These are phyloP conservation scores for Eristalis arbustorum DNA, from an alignment of 2,888 invertebrate genomes.

Conservation along the genomic window DNA sequence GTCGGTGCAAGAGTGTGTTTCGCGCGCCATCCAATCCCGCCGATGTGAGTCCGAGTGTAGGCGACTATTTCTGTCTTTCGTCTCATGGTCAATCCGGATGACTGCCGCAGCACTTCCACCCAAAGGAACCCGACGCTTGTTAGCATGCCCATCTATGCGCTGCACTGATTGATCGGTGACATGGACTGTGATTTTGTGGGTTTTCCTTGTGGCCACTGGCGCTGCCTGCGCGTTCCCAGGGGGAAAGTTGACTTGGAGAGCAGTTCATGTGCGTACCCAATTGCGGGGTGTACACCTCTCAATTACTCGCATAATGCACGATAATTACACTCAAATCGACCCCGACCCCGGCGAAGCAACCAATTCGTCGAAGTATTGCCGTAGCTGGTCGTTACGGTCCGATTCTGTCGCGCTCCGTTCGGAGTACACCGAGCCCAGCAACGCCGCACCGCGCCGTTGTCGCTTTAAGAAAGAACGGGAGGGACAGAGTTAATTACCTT, in stretches of 20 bases:
- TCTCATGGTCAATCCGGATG: conserved; percentile 14
- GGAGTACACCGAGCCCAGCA: conserved; percentile 5
- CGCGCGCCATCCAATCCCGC: conserved; percentile 7
- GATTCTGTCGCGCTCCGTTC: conserved; percentile 47
- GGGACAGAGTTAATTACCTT: conserved; percentile 68
- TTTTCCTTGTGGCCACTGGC: not conserved
- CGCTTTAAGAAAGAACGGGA: conserved; percentile 56
- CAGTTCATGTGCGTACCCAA: conserved; percentile 68
- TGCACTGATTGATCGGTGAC: conserved; percentile 29
- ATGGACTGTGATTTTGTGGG: conserved; percentile 8
- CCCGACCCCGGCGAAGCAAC: conserved; percentile 52
- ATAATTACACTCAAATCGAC: conserved; percentile 67
- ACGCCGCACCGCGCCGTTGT: not conserved
- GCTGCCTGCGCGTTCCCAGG: conserved; percentile 22
- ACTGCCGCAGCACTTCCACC: not conserved
- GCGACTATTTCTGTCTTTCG: not conserved
- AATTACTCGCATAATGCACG: conserved; percentile 70
- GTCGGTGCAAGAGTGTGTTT: conserved; percentile 4
- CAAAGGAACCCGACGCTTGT: not conserved
- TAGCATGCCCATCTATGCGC: conserved; percentile 25
- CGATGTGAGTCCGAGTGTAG: not conserved
- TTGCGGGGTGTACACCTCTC: conserved; percentile 69
- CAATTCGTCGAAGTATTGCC: conserved; percentile 54
- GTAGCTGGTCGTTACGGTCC: conserved; percentile 64
- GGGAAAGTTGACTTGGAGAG: conserved; percentile 30